Evolutionary conservation across 2,888 invertebrate species (phyloP).

Genomic region (Parapristionchus giblindavisi): DNA sequence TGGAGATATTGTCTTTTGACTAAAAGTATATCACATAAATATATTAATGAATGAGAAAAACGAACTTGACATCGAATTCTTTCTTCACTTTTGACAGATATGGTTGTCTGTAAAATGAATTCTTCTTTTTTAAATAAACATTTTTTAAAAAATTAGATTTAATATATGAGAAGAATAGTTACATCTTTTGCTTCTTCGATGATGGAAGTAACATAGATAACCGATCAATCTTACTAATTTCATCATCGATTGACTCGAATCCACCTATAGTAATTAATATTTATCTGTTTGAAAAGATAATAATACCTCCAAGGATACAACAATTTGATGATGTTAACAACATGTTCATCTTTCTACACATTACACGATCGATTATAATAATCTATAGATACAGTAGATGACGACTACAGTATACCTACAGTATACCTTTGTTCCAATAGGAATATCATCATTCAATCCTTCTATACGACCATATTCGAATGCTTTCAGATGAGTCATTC

Average conservation of each 20-base stretch:
- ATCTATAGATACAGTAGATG: background rate
- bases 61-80: slow-evolving; percentile 22
- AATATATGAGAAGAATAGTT: background rate
- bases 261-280: background rate
- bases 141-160: background rate
- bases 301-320: slow-evolving; percentile 34
- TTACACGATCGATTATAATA: slow-evolving; percentile 12
- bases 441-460: slow-evolving; percentile 13
- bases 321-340: slow-evolving; percentile 13
- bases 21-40: background rate
- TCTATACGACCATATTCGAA: slow-evolving; percentile 26
- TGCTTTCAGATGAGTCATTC: slow-evolving; percentile 3
- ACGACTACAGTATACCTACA: too few species aligned
- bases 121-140: too few species aligned
- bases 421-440: slow-evolving; percentile 32
- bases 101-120: slow-evolving; percentile 2
- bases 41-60: background rate
- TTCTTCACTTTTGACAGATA: slow-evolving; percentile 29
- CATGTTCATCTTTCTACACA: slow-evolving; percentile 30
- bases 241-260: background rate
- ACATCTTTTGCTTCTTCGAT: background rate
- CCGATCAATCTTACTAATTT: background rate
- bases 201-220: background rate
- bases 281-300: background rate
- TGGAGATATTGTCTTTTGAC: slow-evolving; percentile 31